phyloP scores from a whole-genome alignment of 2,888 invertebrate species.

The Sycophila texana region DNA sequence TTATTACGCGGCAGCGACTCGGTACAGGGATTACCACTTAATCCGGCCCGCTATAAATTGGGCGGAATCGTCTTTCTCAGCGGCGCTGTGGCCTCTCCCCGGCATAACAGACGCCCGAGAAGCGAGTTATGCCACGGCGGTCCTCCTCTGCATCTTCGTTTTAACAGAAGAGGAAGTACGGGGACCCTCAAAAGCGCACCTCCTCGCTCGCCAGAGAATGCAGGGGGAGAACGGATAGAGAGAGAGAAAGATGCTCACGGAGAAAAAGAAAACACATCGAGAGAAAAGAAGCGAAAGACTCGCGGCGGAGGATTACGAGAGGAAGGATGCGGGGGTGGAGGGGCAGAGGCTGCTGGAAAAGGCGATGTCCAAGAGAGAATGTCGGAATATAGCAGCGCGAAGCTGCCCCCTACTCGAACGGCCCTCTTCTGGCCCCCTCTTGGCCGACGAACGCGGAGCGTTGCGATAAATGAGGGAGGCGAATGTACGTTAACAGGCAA shows the following conservation, averaged over 20 bases:
- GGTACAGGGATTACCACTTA: conserved; percentile 67
- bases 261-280: conserved; percentile 2
- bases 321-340: conserved; percentile 22
- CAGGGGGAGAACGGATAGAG: too few relatives aligned
- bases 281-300: conserved; percentile 28
- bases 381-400: conserved; percentile 5
- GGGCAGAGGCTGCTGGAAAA: background rate
- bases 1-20: conserved; percentile 65
- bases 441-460: background rate
- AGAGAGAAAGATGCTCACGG: background rate
- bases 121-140: background rate
- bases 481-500: conserved; percentile 57
- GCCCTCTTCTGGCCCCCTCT: background rate
- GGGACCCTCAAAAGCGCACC: conserved; percentile 11
- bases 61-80: conserved; percentile 62
- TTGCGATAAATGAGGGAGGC: conserved; percentile 32
- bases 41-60: conserved; percentile 68
- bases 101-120: background rate
- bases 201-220: background rate
- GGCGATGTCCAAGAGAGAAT: conserved; percentile 4
- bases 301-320: background rate
- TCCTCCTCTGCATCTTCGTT: background rate
- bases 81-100: too few relatives aligned
- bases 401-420: background rate
- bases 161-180: conserved; percentile 15